phyloP scores from a whole-genome alignment of 2,888 invertebrate genomes.

The Protophormia terraenovae region DNA sequence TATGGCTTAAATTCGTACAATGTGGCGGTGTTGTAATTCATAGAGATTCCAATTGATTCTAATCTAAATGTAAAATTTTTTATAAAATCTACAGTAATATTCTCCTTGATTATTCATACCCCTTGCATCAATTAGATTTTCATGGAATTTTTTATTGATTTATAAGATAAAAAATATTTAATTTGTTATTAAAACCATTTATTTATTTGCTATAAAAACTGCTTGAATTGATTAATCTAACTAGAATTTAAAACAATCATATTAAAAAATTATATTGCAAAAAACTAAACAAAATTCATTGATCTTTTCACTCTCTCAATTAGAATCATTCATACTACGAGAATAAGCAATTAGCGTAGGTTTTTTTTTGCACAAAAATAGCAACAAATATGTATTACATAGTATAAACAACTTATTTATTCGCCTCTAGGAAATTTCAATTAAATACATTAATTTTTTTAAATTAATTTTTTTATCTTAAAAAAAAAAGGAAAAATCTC shows the following conservation, averaged over 20 bases:
- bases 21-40: no score
- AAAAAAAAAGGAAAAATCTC: conserved; percentile 1
- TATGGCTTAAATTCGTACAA: no score
- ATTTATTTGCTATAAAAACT: conserved; percentile 26
- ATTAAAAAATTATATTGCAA: neutral
- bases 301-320: conserved; percentile 29
- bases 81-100: no score
- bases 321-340: neutral
- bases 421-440: conserved; percentile 53
- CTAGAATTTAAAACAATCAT: neutral
- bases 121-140: neutral
- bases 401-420: neutral
- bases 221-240: conserved; percentile 20
- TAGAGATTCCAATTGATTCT: no score
- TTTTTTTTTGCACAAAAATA: neutral
- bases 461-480: conserved; percentile 3
- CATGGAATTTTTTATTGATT: conserved; percentile 12
- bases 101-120: neutral
- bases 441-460: conserved; percentile 20
- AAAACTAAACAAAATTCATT: conserved; percentile 31
- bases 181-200: conserved; percentile 21
- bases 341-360: conserved; percentile 42
- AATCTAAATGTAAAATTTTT: no score
- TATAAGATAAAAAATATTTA: neutral
- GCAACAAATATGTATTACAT: neutral